phyloP scores from a whole-genome alignment of 2,113 vertebrate species.

The Pachyramphus minor region DNA sequence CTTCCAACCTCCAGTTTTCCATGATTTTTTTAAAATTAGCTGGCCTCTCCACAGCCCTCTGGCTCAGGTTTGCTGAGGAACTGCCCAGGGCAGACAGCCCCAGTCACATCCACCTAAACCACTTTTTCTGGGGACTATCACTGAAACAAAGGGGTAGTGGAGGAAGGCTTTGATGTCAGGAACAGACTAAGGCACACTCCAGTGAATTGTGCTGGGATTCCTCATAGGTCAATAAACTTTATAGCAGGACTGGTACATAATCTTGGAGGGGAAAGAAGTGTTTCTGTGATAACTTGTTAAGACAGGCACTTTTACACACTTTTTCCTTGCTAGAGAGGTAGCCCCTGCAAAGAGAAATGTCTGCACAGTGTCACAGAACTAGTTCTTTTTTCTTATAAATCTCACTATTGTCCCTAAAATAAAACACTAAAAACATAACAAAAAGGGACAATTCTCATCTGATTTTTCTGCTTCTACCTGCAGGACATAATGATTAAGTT shows the following conservation, averaged over 20 bases:
- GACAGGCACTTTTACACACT: neutral
- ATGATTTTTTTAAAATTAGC: neutral
- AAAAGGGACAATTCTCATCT: neutral
- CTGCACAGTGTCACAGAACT: neutral
- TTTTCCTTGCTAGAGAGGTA: neutral
- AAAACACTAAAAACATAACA: neutral
- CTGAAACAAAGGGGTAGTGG: neutral
- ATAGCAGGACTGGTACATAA: neutral
- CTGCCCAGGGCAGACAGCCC: neutral
- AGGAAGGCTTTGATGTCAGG: constrained; percentile 24
- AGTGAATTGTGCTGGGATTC: neutral
- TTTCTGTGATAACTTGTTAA: neutral
- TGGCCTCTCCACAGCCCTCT: neutral
- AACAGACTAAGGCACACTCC: neutral
- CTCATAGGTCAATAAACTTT: constrained; percentile 44
- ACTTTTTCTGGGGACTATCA: neutral
- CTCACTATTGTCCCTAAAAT: neutral
- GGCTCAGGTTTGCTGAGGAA: neutral
- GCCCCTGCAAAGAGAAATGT: neutral
- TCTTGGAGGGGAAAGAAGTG: neutral
- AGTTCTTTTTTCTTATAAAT: neutral
- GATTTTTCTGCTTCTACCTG: neutral
- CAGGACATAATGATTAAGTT: neutral
- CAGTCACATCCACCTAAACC: neutral
- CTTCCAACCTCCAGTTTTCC: neutral